These are phyloP conservation scores for Octonoba sinensis DNA, from an alignment of 2,888 invertebrate species.

Conservation along the genomic window DNA sequence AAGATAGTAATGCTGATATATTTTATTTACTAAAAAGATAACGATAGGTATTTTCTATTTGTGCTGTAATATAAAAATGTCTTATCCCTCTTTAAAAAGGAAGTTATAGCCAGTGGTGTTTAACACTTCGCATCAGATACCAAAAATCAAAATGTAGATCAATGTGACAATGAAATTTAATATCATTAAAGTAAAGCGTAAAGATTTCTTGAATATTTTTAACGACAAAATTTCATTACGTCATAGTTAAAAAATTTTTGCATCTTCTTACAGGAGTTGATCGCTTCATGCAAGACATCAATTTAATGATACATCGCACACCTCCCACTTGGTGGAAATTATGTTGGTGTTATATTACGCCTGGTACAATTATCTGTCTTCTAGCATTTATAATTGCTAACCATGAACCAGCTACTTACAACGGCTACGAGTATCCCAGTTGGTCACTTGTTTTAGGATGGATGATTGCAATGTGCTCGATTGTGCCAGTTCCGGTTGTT, in stretches of 20 bases:
- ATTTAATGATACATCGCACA: conserved; percentile 63
- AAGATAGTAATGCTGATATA: too few species aligned
- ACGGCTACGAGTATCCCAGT: conserved; percentile 69
- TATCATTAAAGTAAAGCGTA: too few species aligned
- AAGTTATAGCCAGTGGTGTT: too few species aligned
- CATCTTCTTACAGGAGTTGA: conserved; percentile 69
- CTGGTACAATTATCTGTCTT: conserved; percentile 49
- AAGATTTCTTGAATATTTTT: too few species aligned
- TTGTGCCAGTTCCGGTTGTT: conserved; percentile 69
- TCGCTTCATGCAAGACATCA: conserved; percentile 66
- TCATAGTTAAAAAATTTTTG: background rate
- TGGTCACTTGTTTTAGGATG: conserved; percentile 70
- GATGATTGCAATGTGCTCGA: conserved; percentile 70
- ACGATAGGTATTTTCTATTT: too few species aligned
- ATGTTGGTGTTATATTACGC: conserved; percentile 64
- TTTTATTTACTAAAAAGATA: too few species aligned
- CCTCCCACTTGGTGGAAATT: conserved; percentile 63
- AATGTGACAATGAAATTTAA: too few species aligned
- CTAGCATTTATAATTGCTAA: conserved; percentile 58
- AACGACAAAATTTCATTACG: too few species aligned
- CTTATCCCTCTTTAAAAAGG: too few species aligned
- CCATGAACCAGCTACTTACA: conserved; percentile 71
- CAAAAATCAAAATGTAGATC: too few species aligned
- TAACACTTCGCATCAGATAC: too few species aligned
- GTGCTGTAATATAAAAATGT: too few species aligned